These are phyloP conservation scores for Coenobita brevimanus DNA, from an alignment of 1,140 invertebrate species.

Conservation along the genomic window DNA sequence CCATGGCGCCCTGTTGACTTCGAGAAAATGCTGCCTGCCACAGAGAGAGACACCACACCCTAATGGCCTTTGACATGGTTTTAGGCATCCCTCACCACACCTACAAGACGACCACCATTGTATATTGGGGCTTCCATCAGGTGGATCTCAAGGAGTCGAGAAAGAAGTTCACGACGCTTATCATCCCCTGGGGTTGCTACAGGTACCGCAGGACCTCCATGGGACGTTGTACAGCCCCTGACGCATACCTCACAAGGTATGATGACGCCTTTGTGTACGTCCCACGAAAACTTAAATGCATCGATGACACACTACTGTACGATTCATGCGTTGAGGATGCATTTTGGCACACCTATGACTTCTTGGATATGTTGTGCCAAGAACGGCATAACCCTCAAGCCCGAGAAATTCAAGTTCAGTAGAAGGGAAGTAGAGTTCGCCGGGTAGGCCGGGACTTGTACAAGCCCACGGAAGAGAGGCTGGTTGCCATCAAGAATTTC, in stretches of 20 bases:
- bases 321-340: too few species aligned
- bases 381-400: too few species aligned
- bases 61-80: slow-evolving; percentile 34
- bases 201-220: not conserved
- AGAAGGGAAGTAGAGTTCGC: too few species aligned
- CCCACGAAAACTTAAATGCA: not conserved
- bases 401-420: too few species aligned
- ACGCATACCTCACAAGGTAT: not conserved
- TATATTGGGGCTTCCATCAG: slow-evolving; percentile 36
- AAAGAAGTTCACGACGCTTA: slow-evolving; percentile 16
- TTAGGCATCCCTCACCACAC: too few species aligned
- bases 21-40: slow-evolving; percentile 25
- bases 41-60: slow-evolving; percentile 27
- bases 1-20: slow-evolving; percentile 15
- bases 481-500: not conserved
- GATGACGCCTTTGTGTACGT: not conserved
- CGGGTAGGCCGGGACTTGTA: too few species aligned
- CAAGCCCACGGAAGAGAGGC: too few species aligned
- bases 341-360: too few species aligned
- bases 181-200: slow-evolving; percentile 17
- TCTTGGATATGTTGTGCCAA: too few species aligned
- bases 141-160: slow-evolving; percentile 22
- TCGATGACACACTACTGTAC: too few species aligned
- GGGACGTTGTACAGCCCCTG: not conserved
- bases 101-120: slow-evolving; percentile 24